phyloP scores from a whole-genome alignment of 92 coral and sea anemone genomes.

The Porites lobata region DNA sequence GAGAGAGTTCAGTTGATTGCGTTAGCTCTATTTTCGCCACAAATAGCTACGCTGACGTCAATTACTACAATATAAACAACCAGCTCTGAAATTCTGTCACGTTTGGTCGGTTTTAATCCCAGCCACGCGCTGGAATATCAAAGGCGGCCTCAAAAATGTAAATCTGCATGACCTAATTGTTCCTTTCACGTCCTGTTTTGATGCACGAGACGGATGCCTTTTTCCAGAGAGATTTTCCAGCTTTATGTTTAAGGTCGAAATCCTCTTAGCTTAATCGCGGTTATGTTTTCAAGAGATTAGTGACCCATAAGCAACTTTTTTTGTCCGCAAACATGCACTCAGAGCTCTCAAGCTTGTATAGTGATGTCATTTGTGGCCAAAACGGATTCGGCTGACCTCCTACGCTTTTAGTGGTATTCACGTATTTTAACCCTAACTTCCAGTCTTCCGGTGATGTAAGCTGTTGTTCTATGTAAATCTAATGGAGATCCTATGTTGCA shows the following conservation, averaged over 20 bases:
- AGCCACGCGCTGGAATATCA: conserved; percentile 11
- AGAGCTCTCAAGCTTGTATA: background rate
- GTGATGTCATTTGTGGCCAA: conserved; percentile 1
- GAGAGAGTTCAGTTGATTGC: background rate
- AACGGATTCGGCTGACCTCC: background rate
- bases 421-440: background rate
- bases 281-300: conserved; percentile 15
- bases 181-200: background rate
- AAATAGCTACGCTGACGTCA: background rate
- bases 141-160: background rate
- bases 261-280: conserved; percentile 18
- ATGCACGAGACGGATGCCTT: background rate
- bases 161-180: background rate
- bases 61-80: background rate
- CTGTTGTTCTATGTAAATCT: no score
- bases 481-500: no score
- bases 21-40: background rate
- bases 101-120: background rate
- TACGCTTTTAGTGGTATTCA: background rate
- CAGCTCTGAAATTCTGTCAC: conserved; percentile 8
- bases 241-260: background rate
- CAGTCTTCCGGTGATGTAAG: no score
- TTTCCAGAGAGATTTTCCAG: background rate
- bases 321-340: background rate
- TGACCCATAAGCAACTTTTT: background rate